Evolutionary conservation across 2,888 invertebrate genomes (phyloP), one percentile per base, ranked within the genome.

Genomic region (Brachyopa scutellaris): DNA sequence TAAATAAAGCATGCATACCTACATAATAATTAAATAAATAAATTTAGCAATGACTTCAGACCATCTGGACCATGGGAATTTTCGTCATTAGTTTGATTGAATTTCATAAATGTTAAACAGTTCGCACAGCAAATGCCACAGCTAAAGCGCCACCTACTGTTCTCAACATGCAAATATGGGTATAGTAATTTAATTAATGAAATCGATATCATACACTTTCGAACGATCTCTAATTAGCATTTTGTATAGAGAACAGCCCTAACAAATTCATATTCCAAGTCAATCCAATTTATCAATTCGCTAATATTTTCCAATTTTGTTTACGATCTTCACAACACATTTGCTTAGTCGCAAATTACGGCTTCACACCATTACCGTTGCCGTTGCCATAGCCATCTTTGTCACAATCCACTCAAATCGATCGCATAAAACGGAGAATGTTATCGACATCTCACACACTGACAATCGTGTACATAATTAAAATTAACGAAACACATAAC

Each of bases 251-350:
- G 21, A 57, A 15, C 15, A 36, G 23, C 57, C 57, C 9, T 33
- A 55, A 33, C 29, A 29, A 36, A 23, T 11, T 62, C 42, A 26
- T 36, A 47, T 26, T 42, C 17, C 11, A 36, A 23, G 45, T 49
- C 47, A 6, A 36, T 19, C 8, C 9, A 42, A 74, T 49, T 59
- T 33, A 11, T 40, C 38, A 66, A 19, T 57, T 36, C 11, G 15
- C 49, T 47, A 51, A 66, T 57, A 38, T 57, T 47, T 49, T 45
- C 19, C 55, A 57, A 74, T 74, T 74, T 57, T 74, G 57, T 74
- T 74, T 74, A 74, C 57, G 74, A 57, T 11, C 73, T 64, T 21
- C 62, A 55, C 38, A 64, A 73, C 53, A 64, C 33, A 59, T 70
- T 38, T 13, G 17, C 23, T 31, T n/a, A 21, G 55, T 40, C 33